Conservation (phyloP, 2,888 invertebrate genomes). For the Eristalis arbustorum region DNA sequence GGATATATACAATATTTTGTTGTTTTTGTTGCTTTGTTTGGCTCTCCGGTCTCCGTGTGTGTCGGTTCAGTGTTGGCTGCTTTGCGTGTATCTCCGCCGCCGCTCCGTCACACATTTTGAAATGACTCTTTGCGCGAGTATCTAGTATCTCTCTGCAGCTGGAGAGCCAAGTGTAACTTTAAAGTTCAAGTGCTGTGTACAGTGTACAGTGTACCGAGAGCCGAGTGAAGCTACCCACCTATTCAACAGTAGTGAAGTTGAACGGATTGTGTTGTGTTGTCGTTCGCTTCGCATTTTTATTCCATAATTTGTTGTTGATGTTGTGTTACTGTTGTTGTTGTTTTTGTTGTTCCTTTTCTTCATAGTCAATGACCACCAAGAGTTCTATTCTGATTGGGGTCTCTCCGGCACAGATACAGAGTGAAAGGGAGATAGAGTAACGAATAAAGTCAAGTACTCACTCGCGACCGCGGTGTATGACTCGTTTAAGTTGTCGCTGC, state of each 20-base stretch:
- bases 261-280: slow-evolving; percentile 40
- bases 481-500: slow-evolving; percentile 10
- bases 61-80: not conserved
- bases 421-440: slow-evolving; percentile 1
- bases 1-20: not conserved
- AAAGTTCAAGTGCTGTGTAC: slow-evolving; percentile 63
- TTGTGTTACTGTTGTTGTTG: not conserved
- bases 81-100: not conserved
- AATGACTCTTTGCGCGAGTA: slow-evolving; percentile 48
- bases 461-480: slow-evolving; percentile 22
- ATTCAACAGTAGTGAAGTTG: slow-evolving; percentile 19
- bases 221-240: not conserved
- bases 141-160: slow-evolving; percentile 44
- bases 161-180: slow-evolving; percentile 44
- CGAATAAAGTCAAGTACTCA: not conserved
- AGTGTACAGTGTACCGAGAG: not conserved
- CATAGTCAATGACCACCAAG: slow-evolving; percentile 68
- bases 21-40: slow-evolving; percentile 16
- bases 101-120: slow-evolving; percentile 22
- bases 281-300: slow-evolving; percentile 37
- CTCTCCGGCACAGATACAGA: slow-evolving; percentile 49
- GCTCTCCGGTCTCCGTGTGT: not conserved
- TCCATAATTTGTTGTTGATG: slow-evolving; percentile 27
- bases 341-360: slow-evolving; percentile 5
- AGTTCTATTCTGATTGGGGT: slow-evolving; percentile 68